Evolutionary conservation across 2,113 vertebrate species (phyloP).

Genomic region (Hemichromis elongatus): DNA sequence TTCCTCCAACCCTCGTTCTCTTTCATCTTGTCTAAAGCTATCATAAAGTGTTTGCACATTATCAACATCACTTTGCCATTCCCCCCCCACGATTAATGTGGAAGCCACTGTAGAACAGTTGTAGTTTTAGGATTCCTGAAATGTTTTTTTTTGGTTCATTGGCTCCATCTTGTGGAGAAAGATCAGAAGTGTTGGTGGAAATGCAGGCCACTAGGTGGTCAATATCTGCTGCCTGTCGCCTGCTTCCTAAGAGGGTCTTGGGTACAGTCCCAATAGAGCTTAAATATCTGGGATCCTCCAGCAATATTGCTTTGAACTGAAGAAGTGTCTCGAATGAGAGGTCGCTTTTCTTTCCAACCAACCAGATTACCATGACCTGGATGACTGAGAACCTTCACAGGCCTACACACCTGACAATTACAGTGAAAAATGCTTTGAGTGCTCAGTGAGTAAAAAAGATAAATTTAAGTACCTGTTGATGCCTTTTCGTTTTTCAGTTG

Average conservation of each 20-base stretch:
- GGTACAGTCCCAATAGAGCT: neutral
- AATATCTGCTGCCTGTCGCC: neutral
- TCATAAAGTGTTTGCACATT: neutral
- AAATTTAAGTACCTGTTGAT: neutral
- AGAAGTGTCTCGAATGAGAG: neutral
- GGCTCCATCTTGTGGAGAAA: constrained; percentile 20
- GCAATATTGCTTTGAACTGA: neutral
- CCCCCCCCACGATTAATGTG: neutral
- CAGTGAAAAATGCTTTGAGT: neutral
- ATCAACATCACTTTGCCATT: neutral
- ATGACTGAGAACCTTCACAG: neutral
- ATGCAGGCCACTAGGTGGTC: neutral
- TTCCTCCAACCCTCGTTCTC: neutral
- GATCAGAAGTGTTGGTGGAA: neutral
- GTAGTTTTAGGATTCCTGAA: neutral
- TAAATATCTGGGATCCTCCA: neutral
- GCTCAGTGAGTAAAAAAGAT: neutral
- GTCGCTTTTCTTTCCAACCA: neutral
- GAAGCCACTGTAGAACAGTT: constrained; percentile 33
- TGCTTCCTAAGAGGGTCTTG: too few relatives aligned
- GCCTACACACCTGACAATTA: neutral
- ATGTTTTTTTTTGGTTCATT: neutral
- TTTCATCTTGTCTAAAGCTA: neutral
- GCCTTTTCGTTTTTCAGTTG: neutral
- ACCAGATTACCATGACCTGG: neutral